These are phyloP conservation scores for Semaprochilodus insignis DNA, from an alignment of 2,797 vertebrate genomes.

Conservation along the genomic window DNA sequence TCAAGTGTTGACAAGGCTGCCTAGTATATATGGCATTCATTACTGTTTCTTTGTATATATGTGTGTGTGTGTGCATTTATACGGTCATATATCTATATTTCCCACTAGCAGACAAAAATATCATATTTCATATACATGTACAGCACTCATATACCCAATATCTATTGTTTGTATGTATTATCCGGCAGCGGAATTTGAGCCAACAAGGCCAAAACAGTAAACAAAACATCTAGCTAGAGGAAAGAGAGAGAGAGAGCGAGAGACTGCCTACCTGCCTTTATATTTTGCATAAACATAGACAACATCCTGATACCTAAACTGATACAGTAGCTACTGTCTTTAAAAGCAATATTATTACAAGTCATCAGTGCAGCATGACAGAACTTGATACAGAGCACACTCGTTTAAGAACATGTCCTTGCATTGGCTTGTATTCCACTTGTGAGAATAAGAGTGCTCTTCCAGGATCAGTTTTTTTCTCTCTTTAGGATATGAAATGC, in stretches of 20 bases:
- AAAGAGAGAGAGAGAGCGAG: too few species aligned
- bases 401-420: neutral
- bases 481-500: neutral
- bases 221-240: too few species aligned
- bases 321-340: neutral
- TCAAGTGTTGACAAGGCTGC: neutral
- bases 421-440: neutral
- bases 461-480: neutral
- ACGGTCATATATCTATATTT: neutral
- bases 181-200: too few species aligned
- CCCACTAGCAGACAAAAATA: neutral
- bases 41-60: neutral
- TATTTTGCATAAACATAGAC: neutral
- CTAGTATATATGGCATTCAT: neutral
- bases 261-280: too few species aligned
- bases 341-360: neutral
- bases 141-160: neutral
- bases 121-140: neutral
- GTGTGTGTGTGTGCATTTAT: neutral
- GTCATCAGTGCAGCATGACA: neutral
- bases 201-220: too few species aligned
- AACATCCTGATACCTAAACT: neutral
- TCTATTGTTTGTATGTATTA: too few species aligned
- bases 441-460: neutral
- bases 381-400: neutral